Evolutionary conservation across 2,797 vertebrate genomes (phyloP).

Genomic region (Enteromius afrohamiltoni): DNA sequence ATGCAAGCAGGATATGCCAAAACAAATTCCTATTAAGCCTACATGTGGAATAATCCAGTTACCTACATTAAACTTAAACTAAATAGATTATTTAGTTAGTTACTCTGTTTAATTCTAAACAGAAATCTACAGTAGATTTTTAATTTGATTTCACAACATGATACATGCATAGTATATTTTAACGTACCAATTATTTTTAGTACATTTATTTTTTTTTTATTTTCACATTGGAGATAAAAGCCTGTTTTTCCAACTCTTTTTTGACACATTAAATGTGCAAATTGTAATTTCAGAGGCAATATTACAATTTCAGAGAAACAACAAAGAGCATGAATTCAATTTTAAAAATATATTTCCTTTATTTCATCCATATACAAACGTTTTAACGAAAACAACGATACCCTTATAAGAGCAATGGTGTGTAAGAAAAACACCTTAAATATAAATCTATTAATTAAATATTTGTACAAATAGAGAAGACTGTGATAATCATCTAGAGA

Average conservation of each 20-base stretch:
- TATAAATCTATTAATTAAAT: constrained; percentile 82
- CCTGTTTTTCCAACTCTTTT: neutral
- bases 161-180: neutral
- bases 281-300: neutral
- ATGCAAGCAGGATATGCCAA: neutral
- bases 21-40: neutral
- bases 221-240: neutral
- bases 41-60: neutral
- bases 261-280: neutral
- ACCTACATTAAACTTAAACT: neutral
- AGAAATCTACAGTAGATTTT: neutral
- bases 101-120: neutral
- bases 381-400: constrained; percentile 57
- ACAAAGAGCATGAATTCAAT: constrained; percentile 15
- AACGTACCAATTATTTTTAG: neutral
- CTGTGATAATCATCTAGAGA: constrained; percentile 53
- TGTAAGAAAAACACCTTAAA: constrained; percentile 71
- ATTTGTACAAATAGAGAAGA: constrained; percentile 63
- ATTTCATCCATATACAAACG: constrained; percentile 70
- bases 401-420: constrained; percentile 67
- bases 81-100: neutral
- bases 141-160: neutral
- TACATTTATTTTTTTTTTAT: neutral
- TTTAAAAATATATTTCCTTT: constrained; percentile 80
- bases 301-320: neutral